A percentile compares a stretch with the other conserved stretches of the same genome.
phyloP scores from a whole-genome alignment of 2,797 vertebrate genomes.

The Ctenochaetus hawaiiensis region DNA sequence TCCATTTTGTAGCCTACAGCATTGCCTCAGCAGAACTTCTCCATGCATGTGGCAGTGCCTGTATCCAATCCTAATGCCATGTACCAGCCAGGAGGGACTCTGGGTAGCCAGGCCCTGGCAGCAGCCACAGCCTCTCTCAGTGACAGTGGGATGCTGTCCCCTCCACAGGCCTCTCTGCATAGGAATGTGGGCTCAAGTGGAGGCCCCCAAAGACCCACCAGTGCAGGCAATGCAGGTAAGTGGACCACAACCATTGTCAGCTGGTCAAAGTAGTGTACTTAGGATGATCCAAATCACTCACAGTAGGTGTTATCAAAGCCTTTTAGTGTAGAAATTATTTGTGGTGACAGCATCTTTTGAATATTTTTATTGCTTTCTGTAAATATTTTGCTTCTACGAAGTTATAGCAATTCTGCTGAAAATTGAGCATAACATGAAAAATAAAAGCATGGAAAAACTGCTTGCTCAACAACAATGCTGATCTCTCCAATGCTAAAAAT shows the following conservation, averaged over 20 bases:
- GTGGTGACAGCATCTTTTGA: too few species aligned
- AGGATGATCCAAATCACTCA: neutral
- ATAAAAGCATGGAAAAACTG: too few species aligned
- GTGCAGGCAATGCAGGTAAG: conserved; percentile 92
- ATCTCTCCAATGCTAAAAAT: too few species aligned
- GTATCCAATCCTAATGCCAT: conserved; percentile 95
- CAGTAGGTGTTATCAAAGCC: neutral
- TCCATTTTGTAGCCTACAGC: conserved; percentile 88
- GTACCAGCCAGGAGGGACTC: conserved; percentile 93
- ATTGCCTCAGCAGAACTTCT: conserved; percentile 97
- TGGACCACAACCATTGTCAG: conserved; percentile 21
- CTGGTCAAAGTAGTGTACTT: conserved; percentile 2
- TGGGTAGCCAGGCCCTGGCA: conserved; percentile 91
- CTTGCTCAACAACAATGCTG: too few species aligned
- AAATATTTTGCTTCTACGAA: too few species aligned
- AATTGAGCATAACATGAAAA: too few species aligned
- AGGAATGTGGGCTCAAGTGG: conserved; percentile 92
- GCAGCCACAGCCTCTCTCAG: conserved; percentile 90
- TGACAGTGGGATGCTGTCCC: conserved; percentile 95
- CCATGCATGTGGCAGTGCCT: conserved; percentile 98
- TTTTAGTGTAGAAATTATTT: too few species aligned
- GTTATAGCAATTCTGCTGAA: too few species aligned
- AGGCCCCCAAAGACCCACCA: conserved; percentile 93
- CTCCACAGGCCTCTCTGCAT: conserved; percentile 92
- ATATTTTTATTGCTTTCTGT: too few species aligned